phyloP scores from a whole-genome alignment of 2,797 vertebrate species.

The Rhinophrynus dorsalis region DNA sequence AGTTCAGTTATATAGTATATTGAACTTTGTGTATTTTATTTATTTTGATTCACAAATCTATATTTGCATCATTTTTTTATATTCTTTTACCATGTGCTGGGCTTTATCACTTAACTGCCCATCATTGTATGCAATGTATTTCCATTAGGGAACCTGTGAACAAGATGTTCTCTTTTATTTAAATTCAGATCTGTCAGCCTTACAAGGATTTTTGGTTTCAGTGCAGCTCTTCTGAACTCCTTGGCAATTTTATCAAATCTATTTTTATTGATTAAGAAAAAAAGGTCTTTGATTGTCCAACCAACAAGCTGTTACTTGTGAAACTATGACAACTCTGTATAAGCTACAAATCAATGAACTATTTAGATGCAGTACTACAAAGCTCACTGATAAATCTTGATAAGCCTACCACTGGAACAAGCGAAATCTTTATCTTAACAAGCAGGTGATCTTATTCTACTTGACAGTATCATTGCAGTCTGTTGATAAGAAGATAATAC shows the following conservation, averaged over 20 bases:
- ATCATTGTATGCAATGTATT: slow-evolving; percentile 8
- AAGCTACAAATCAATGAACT: slow-evolving; percentile 77
- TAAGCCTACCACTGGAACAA: slow-evolving; percentile 65
- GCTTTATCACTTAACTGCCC: neutral
- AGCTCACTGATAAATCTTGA: slow-evolving; percentile 65
- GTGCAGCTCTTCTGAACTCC: slow-evolving; percentile 48
- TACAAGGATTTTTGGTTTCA: slow-evolving; percentile 36
- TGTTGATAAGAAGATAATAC: slow-evolving; percentile 63
- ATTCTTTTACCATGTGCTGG: neutral
- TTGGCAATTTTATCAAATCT: slow-evolving; percentile 58
- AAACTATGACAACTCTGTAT: slow-evolving; percentile 76
- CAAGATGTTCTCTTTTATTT: neutral
- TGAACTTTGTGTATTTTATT: too few relatives aligned
- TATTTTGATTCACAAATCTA: too few relatives aligned
- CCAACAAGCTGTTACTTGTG: slow-evolving; percentile 65
- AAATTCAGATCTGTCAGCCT: neutral
- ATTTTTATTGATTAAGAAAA: slow-evolving; percentile 67
- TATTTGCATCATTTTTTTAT: too few relatives aligned
- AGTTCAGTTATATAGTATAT: too few relatives aligned
- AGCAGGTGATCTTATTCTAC: slow-evolving; percentile 63
- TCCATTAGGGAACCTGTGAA: slow-evolving; percentile 1
- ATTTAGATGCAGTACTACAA: slow-evolving; percentile 67
- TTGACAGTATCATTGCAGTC: slow-evolving; percentile 64
- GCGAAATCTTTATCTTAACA: slow-evolving; percentile 71
- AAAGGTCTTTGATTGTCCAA: slow-evolving; percentile 73